These are phyloP conservation scores for Helobdella robusta DNA, from an alignment of 2,888 invertebrate genomes.

Conservation along the genomic window DNA sequence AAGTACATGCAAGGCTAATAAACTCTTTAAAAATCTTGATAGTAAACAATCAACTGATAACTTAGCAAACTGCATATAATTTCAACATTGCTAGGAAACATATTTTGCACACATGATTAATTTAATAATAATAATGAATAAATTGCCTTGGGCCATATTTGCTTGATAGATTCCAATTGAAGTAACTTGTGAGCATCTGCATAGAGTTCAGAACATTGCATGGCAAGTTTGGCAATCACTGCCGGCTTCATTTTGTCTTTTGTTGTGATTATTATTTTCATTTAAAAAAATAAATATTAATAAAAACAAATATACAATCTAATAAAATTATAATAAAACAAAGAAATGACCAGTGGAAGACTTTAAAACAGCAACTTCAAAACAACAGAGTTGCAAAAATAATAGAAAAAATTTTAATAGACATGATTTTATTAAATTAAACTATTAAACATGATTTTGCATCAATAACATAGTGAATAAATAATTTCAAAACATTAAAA, in stretches of 20 bases:
- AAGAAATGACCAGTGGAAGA: too few relatives aligned
- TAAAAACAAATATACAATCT: neutral
- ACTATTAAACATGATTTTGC: too few relatives aligned
- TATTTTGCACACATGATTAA: too few relatives aligned
- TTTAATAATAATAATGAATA: neutral
- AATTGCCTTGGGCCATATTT: slow-evolving; percentile 77
- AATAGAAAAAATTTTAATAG: too few relatives aligned
- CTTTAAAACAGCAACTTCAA: neutral
- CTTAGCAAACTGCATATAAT: too few relatives aligned
- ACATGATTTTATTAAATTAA: too few relatives aligned
- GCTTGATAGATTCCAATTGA: slow-evolving; percentile 70
- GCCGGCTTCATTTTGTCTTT: slow-evolving; percentile 86
- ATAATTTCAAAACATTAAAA: too few relatives aligned
- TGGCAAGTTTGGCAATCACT: slow-evolving; percentile 79
- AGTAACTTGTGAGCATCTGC: slow-evolving; percentile 76
- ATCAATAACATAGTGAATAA: too few relatives aligned
- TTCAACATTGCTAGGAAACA: too few relatives aligned
- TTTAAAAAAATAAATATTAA: neutral
- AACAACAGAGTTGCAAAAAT: neutral
- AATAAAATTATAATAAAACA: neutral
- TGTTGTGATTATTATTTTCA: neutral
- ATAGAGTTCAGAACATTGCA: slow-evolving; percentile 86
- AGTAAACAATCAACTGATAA: too few relatives aligned
- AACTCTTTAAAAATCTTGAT: too few relatives aligned
- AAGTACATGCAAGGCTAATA: too few relatives aligned